Evolutionary conservation across 2,113 vertebrate species (phyloP).

Genomic region (Scophthalmus maximus): DNA sequence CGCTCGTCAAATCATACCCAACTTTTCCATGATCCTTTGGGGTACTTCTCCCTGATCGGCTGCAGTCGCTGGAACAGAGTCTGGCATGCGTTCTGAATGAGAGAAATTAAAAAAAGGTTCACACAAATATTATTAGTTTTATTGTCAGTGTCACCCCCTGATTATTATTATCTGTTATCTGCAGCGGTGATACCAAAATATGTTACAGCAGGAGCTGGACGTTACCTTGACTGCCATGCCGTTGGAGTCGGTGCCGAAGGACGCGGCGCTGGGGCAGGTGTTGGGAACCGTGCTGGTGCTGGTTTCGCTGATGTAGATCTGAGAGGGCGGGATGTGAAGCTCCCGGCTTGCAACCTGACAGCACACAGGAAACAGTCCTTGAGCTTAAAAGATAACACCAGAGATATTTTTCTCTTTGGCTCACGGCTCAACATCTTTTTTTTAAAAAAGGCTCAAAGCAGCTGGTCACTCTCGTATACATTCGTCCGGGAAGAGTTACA

Average conservation of each 20-base stretch:
- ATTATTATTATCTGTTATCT: background rate
- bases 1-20: constrained; percentile 83
- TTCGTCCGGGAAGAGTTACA: too few relatives aligned
- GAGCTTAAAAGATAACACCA: background rate
- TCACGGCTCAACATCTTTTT: too few relatives aligned
- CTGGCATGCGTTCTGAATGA: constrained; percentile 88
- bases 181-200: too few relatives aligned
- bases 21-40: constrained; percentile 87
- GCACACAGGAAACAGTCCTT: background rate
- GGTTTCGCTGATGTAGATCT: constrained; percentile 88
- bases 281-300: constrained; percentile 89
- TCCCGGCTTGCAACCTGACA: constrained; percentile 89
- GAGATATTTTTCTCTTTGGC: too few relatives aligned
- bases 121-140: background rate
- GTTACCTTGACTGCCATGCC: constrained; percentile 91
- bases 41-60: constrained; percentile 85
- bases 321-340: constrained; percentile 84
- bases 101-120: background rate
- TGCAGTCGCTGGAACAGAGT: constrained; percentile 87
- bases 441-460: too few relatives aligned
- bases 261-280: constrained; percentile 83
- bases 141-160: background rate
- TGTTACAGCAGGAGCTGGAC: background rate
- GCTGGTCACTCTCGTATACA: too few relatives aligned
- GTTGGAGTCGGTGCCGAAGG: constrained; percentile 89